Percentiles rank a stretch among this genome's conserved stretches.
Conservation (phyloP, 2,797 vertebrate species). For the Gallinago nigripennis region DNA sequence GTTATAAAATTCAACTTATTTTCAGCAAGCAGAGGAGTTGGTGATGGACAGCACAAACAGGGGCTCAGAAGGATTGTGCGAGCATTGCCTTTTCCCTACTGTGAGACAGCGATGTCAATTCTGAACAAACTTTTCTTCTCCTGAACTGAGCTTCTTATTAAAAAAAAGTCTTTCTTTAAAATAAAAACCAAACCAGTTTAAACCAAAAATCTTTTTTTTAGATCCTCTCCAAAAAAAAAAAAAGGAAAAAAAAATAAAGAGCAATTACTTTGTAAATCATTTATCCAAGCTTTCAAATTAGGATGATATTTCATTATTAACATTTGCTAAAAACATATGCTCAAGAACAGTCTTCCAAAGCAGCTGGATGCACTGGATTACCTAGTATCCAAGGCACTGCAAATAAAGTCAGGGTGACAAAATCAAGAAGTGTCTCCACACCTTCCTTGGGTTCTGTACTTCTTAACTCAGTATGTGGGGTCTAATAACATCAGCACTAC, state of each 20-base stretch:
- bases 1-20: background rate
- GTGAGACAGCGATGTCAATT: background rate
- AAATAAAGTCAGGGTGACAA: background rate
- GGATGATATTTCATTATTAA: background rate
- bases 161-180: background rate
- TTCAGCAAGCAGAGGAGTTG: background rate
- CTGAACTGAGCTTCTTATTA: background rate
- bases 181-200: background rate
- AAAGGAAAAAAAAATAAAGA: background rate
- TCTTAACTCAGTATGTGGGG: background rate
- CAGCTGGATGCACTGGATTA: background rate
- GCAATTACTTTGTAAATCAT: background rate
- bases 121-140: background rate
- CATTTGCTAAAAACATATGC: background rate
- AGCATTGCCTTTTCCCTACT: background rate
- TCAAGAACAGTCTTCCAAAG: background rate
- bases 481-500: background rate
- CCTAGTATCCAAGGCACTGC: background rate
- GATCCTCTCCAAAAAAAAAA: rapidly evolving
- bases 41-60: background rate
- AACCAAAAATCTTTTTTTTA: background rate
- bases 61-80: background rate
- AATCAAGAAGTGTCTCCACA: background rate
- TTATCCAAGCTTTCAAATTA: background rate
- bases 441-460: background rate